These are phyloP conservation scores for Selene dorsalis DNA, from an alignment of 2,797 vertebrate genomes.

Conservation along the genomic window DNA sequence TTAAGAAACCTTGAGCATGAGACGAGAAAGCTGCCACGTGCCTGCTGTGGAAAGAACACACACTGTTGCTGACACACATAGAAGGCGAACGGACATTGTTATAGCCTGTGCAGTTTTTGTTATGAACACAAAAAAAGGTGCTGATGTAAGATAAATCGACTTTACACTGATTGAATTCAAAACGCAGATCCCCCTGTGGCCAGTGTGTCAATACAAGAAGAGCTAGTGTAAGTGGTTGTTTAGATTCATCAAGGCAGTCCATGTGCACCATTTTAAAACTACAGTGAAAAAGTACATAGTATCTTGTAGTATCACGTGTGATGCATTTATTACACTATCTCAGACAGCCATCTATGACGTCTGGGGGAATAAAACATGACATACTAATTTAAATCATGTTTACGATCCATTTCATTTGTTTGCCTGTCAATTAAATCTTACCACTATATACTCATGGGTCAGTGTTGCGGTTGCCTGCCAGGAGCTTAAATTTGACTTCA, in stretches of 20 bases:
- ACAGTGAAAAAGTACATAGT: background rate
- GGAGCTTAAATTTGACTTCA: too few species aligned
- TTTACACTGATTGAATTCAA: conserved; percentile 35
- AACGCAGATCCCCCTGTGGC: conserved; percentile 21
- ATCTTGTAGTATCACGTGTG: too few species aligned
- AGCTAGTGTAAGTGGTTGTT: conserved; percentile 7
- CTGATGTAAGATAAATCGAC: conserved; percentile 37
- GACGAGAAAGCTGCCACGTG: conserved; percentile 32
- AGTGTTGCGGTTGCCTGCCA: too few species aligned
- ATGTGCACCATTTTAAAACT: background rate
- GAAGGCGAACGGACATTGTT: conserved; percentile 21
- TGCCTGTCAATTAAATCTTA: too few species aligned
- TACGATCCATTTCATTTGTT: too few species aligned
- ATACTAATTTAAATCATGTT: too few species aligned
- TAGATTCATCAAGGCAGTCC: conserved; percentile 8
- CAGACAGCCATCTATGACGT: too few species aligned
- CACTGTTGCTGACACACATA: background rate
- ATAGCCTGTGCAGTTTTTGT: conserved; percentile 21
- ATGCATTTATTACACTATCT: too few species aligned
- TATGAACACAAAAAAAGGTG: conserved; percentile 37
- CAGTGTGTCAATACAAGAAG: conserved; percentile 19
- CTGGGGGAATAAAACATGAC: too few species aligned
- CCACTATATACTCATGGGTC: too few species aligned
- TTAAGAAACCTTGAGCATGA: conserved; percentile 48
- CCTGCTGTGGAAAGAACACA: background rate